Percentiles rank a stretch among this genome's conserved stretches.
Conservation (phyloP, 2,888 invertebrate species). For the Tipula helvola region DNA sequence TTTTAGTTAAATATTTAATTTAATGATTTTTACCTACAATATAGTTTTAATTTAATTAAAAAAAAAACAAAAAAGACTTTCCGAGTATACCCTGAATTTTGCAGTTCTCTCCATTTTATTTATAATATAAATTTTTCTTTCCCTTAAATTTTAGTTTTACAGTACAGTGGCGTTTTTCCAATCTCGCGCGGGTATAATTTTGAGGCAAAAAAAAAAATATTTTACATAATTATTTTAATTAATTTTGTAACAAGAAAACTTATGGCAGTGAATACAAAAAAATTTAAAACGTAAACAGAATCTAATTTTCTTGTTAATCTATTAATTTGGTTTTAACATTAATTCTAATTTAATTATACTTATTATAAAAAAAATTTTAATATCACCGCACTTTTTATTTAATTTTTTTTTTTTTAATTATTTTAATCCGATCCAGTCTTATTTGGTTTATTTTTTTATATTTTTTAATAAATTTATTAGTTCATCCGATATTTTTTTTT, state of each 20-base stretch:
- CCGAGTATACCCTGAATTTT: background rate
- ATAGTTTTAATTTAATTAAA: background rate
- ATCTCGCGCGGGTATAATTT: background rate
- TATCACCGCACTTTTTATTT: conserved; percentile 10
- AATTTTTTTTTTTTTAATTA: conserved; percentile 7
- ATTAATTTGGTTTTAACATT: background rate
- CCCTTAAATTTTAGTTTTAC: background rate
- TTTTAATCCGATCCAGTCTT: conserved; percentile 12
- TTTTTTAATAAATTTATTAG: background rate
- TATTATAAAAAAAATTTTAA: background rate
- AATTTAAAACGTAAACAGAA: background rate
- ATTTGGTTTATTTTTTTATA: background rate
- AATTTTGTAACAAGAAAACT: background rate
- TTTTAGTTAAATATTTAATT: conserved; percentile 4
- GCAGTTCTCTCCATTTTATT: background rate
- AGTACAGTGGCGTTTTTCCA: background rate
- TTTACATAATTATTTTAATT: background rate
- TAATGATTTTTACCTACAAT: background rate
- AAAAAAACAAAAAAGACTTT: background rate
- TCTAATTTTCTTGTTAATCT: background rate
- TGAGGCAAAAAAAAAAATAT: background rate
- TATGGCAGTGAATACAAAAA: background rate
- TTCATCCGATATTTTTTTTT: background rate
- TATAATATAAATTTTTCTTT: background rate
- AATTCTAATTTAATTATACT: background rate